Evolutionary conservation across 2,113 vertebrate genomes (phyloP), one percentile per base, ranked within the genome.

Genomic region (Atractosteus spatula): DNA sequence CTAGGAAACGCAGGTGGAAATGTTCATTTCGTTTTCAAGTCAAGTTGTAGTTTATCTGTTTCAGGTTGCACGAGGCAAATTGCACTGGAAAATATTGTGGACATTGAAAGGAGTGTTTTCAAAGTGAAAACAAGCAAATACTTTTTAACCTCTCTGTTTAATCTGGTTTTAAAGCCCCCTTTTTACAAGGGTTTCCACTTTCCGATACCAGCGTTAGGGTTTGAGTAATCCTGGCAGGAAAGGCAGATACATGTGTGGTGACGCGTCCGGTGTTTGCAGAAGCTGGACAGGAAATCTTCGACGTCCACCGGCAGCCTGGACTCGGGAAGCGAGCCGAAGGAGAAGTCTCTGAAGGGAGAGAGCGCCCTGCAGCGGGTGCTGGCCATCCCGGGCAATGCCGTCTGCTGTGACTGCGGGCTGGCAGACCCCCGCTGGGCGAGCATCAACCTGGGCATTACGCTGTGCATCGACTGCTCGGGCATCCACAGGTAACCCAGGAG

Each of bases 391-490:
- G 97, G 97, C 7, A 99, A 99, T 29, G 75, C 80, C 71, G 90
- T 85, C 78, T 99, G 97, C 83, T 98, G 97, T 43, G 97, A 99
- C 55, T 99, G 97, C 71, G 95, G 96, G 0, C 89, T 94, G 82
- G 89, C 95, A 0, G 96, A 98, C 74, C 96, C 97, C 0, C 92
- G 95, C 69, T 99, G 97, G 97, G 97, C 97, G 88, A 97, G 96
- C 85, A 99, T 99, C 90, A 99, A 99, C 86, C 87, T 99, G 62
- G 97, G 97, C 74, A 98, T 98, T 84, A 96, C 96, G 0, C 86
- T 99, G 72, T 98, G 97, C 71, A 99, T 99, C 3, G 96, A 98
- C 83, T 99, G 97, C 83, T 99, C 97, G 1, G 97, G 97, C 29
- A 99, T 99, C 77, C 97, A 98, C 89, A 95, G 97, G 97, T 99